These are phyloP conservation scores for Sesia apiformis DNA, from an alignment of 2,888 invertebrate genomes.

Conservation along the genomic window DNA sequence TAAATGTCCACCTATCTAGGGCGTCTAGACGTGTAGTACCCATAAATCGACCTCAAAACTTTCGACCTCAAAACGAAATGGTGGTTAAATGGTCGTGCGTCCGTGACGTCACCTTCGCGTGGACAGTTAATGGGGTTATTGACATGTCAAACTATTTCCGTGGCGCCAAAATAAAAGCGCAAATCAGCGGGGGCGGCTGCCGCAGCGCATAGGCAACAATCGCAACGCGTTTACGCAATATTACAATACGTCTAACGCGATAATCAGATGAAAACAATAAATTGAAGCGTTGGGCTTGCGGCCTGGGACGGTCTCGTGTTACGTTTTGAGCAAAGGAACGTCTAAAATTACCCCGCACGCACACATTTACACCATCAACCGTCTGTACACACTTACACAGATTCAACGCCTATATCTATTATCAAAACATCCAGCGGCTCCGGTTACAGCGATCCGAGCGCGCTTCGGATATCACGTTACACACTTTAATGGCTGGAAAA, in stretches of 20 bases:
- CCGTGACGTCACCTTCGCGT: conserved; percentile 57
- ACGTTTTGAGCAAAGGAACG: conserved; percentile 74
- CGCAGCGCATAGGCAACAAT: conserved; percentile 5
- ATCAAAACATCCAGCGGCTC: conserved; percentile 73
- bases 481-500: conserved; percentile 75
- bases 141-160: conserved; percentile 70
- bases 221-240: conserved; percentile 32
- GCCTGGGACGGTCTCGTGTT: conserved; percentile 71
- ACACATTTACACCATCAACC: conserved; percentile 33
- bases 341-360: conserved; percentile 72
- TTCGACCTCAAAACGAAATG: conserved; percentile 31
- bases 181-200: conserved; percentile 38
- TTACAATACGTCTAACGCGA: conserved; percentile 14
- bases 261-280: conserved; percentile 71
- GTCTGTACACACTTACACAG: conserved; percentile 51
- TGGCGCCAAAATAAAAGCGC: conserved; percentile 68
- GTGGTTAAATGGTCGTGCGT: conserved; percentile 40
- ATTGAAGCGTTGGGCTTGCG: conserved; percentile 65
- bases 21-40: conserved; percentile 24
- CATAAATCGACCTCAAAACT: conserved; percentile 64
- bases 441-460: conserved; percentile 72
- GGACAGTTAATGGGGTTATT: conserved; percentile 68
- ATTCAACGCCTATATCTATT: conserved; percentile 65
- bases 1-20: conserved; percentile 39
- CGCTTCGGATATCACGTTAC: conserved; percentile 72